A percentile compares a stretch with the other conserved stretches of the same genome.
Conservation (phyloP, 2,888 invertebrate genomes). For the Ashinkailepas kermadecensis region DNA sequence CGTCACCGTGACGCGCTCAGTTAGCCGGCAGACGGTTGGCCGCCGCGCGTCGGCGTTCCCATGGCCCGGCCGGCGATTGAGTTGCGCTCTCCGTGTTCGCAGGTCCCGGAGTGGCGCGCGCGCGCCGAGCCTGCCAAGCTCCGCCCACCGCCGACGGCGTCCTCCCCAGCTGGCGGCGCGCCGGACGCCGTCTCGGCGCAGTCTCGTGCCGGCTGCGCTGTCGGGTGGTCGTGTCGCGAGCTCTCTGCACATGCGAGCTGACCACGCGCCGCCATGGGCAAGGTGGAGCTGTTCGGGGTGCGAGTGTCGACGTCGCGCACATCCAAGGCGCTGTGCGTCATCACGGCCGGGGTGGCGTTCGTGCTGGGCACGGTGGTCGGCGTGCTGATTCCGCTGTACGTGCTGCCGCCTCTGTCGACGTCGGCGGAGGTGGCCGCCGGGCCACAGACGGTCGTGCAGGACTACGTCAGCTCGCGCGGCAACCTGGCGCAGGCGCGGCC, state of each 20-base stretch:
- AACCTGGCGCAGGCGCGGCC: slow-evolving; percentile 36
- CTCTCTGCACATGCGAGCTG: background rate
- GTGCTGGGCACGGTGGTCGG: slow-evolving; percentile 31
- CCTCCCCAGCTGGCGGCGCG: slow-evolving; percentile 3
- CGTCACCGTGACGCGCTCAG: background rate
- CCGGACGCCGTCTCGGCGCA: background rate
- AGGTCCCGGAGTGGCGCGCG: background rate
- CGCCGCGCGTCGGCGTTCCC: background rate
- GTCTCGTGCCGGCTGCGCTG: background rate
- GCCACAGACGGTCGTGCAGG: background rate
- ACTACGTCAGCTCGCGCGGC: background rate
- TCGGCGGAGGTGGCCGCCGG: background rate
- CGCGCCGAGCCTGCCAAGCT: background rate
- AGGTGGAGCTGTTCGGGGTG: slow-evolving; percentile 28
- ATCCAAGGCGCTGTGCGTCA: slow-evolving; percentile 28
- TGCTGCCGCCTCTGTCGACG: slow-evolving; percentile 26
- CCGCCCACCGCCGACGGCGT: slow-evolving; percentile 1
- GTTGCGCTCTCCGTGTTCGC: background rate
- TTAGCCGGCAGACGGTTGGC: background rate
- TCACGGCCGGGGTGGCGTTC: slow-evolving; percentile 30
- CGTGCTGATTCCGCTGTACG: slow-evolving; percentile 30
- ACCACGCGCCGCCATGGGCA: slow-evolving; percentile 9
- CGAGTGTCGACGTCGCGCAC: slow-evolving; percentile 29
- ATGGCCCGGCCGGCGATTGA: background rate
- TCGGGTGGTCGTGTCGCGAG: too few relatives aligned